Base-by-base conservation (phyloP, 2,888 invertebrate genomes). In the Nemotelus nigrinus region DNA sequence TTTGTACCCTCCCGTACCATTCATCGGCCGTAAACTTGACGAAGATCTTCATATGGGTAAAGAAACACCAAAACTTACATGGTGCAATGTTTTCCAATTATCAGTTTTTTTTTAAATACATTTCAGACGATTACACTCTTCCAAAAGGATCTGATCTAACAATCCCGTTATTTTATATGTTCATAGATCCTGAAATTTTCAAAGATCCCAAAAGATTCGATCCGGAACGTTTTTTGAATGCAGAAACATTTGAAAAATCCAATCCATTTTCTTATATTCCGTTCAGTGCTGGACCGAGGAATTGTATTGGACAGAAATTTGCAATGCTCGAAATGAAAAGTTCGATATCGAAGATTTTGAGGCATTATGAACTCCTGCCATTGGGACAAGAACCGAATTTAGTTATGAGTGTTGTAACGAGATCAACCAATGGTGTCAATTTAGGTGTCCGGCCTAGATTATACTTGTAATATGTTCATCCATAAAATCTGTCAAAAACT, bases 1-100 rank as follows among this genome's bases (percentile, higher is more conserved):
- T 53, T 82, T 93, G 1, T 91, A 89, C 82, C 93, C 93, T 0
- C 91, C 92, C 65, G 91, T 93, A 8, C 90, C 90, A 50, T 88
- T 91, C 6, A 89, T 93, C 67, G 89, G 90, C 4, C 88, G 93
- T 70, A 82, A 80, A 6, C 80, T 92, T n/a, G 86, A 86, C 0
- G 89, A 90, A 81, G 88, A 90, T 79, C 84, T 91, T 25, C 83
- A 84, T 71, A 82, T 92, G 80, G 89, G 92, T 91, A 85, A 84
- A 88, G 83, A 7, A 6, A 58, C 0, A 43, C 5, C 5, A 6
- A 43, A 8, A 3, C 5, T 7, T 25, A 43, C 5, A 39, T 43
- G 25, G 7, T 41, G 41, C 39, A 63, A 41, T 39, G 39, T 63
- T 7, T 43, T 43, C 2, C 39, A 5, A 63, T 3, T 63, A 7